phyloP scores from a whole-genome alignment of 2,888 invertebrate genomes.

The Muschampia plurimacula region DNA sequence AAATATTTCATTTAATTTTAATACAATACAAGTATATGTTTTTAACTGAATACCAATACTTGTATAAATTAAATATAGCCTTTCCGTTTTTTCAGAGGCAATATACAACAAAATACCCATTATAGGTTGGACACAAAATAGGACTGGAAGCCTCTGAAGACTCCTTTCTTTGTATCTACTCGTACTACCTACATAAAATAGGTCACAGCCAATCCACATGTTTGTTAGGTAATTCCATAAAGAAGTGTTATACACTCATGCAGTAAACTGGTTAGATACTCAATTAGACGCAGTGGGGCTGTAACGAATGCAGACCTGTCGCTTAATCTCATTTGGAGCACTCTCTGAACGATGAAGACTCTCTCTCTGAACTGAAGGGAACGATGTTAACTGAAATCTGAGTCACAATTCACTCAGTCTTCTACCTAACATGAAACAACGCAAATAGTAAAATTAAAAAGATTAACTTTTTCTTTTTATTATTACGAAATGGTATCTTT shows the following conservation, averaged over 20 bases:
- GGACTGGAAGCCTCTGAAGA: no score
- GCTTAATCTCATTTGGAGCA: constrained; percentile 56
- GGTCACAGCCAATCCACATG: constrained; percentile 4
- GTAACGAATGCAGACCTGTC: constrained; percentile 71
- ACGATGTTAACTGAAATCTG: constrained; percentile 9
- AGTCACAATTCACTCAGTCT: background rate
- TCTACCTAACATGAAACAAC: background rate
- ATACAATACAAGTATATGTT: no score
- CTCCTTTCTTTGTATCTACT: no score
- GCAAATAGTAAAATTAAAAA: background rate
- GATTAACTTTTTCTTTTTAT: background rate
- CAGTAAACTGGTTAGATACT: constrained; percentile 47
- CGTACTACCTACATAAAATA: background rate
- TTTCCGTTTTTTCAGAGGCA: no score
- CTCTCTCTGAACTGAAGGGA: no score
- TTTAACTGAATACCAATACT: no score
- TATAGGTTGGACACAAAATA: no score
- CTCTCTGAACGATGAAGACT: constrained; percentile 4
- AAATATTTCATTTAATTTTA: no score
- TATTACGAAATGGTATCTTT: background rate
- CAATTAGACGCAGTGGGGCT: constrained; percentile 67
- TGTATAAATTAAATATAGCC: no score
- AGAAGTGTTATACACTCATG: constrained; percentile 14
- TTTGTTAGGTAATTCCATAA: constrained; percentile 3
- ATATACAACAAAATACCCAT: no score